A percentile compares a stretch with the other conserved stretches of the same genome.
Conservation (phyloP, 30 jellyfish, hydroid and myxozoan species). For the Hydra vulgaris region DNA sequence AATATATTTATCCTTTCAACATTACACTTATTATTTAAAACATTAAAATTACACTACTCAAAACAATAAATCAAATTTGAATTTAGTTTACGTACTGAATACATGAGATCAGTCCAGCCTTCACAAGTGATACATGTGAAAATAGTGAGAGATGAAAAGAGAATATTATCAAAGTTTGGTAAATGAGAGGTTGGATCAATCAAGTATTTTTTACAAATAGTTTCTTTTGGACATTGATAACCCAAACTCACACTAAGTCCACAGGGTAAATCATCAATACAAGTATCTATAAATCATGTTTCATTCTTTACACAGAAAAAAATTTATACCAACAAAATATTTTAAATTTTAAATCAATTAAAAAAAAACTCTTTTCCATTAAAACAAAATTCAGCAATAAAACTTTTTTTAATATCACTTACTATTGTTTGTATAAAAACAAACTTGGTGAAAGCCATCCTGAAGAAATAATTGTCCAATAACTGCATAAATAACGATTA, state of each 20-base stretch:
- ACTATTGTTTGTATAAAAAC: conserved; percentile 16
- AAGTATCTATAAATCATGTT: not conserved
- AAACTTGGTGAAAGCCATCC: conserved; percentile 47
- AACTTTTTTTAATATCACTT: not conserved
- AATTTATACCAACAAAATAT: too few species aligned
- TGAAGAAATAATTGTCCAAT: conserved; percentile 39
- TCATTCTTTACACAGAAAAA: not conserved
- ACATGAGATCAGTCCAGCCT: conserved; percentile 70
- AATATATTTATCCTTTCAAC: too few species aligned
- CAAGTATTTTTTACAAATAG: conserved; percentile 45
- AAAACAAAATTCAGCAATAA: too few species aligned
- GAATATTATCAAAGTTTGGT: conserved; percentile 51
- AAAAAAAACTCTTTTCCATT: not conserved
- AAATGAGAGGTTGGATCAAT: conserved; percentile 47
- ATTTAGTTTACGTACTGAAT: too few species aligned
- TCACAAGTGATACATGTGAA: conserved; percentile 68
- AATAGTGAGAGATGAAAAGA: conserved; percentile 47
- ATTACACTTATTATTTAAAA: too few species aligned
- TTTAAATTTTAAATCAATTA: too few species aligned
- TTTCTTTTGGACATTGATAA: conserved; percentile 52
- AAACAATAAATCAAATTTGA: too few species aligned
- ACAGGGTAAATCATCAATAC: conserved; percentile 8
- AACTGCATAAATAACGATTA: conserved; percentile 53
- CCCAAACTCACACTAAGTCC: conserved; percentile 14
- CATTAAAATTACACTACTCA: too few species aligned